Base-by-base conservation (phyloP, 2,797 vertebrate genomes). In the Molossus molossus region DNA sequence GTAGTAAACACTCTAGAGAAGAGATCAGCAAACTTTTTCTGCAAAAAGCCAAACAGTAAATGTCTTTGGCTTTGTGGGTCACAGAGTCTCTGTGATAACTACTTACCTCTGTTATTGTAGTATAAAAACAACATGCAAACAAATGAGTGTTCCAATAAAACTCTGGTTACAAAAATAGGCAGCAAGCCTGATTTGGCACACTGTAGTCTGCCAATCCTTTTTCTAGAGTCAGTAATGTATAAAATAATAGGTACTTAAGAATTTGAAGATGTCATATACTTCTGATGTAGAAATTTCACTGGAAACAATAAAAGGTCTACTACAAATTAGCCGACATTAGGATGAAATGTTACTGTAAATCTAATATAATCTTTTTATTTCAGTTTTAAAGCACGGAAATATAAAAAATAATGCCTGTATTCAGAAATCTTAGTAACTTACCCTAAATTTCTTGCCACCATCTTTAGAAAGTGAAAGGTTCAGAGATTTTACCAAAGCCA, bases 391-490 rank as follows among this genome's bases (percentile, higher is more conserved):
- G 53, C 20, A 81, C 27, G 94, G 50, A 87, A 95, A 77, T 12
- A 55, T 23, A n/a, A 76, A 76, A 76, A 76, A 77, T n/a, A 55
- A 21, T 96, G 73, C 29, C 13, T 67, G 93, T 73, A 62, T 40
- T 96, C 65, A 96, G 37, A 57, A 87, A 45, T 57, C 33, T 45
- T 94, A 55, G 21, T 45, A 96, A 96, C 96, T 72, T 96, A 99
- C 99, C 98, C 98, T 99, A 97, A 99, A 99, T 95, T 98, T 99
- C 97, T 99, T 99, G 91, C 98, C 98, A 72, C 98, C 98, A 92
- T 98, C 98, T 96, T 98, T 98, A 72, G 97, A 94, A 81, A 98
- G 98, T 77, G 98, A 99, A 97, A 99, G 98, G 96, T 99, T 99
- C 93, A 99, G 95, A 45, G 98, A 97, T 37, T 86, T 98, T 90